Conservation (phyloP, 2,888 invertebrate species). For the Troglohyphantes excavatus region DNA sequence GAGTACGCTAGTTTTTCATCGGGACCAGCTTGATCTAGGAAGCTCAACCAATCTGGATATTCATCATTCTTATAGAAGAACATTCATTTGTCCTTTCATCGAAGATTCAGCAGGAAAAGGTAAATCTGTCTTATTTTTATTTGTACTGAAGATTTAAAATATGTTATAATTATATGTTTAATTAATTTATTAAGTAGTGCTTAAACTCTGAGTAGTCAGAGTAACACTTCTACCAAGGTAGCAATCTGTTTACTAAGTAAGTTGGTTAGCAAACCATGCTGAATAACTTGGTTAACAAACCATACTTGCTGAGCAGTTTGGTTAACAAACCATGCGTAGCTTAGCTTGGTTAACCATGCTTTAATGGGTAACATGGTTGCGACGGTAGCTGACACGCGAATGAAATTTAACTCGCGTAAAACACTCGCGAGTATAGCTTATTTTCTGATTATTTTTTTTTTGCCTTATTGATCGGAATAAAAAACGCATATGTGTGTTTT, state of each 20-base stretch:
- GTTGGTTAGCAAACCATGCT: background rate
- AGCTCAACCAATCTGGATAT: background rate
- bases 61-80: slow-evolving; percentile 6
- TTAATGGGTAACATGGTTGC: too few relatives aligned
- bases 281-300: background rate
- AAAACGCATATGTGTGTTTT: too few relatives aligned
- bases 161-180: too few relatives aligned
- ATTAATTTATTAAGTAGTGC: too few relatives aligned
- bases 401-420: too few relatives aligned
- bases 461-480: too few relatives aligned
- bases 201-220: too few relatives aligned
- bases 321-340: background rate
- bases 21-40: background rate
- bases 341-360: background rate
- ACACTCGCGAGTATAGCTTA: too few relatives aligned
- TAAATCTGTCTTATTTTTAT: slow-evolving; percentile 10
- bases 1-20: slow-evolving; percentile 3
- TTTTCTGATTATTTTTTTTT: too few relatives aligned
- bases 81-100: slow-evolving; percentile 20
- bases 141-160: too few relatives aligned
- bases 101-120: background rate
- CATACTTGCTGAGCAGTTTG: background rate
- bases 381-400: too few relatives aligned
- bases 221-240: background rate
- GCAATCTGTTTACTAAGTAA: background rate